Conservation (phyloP, 2,113 vertebrate species). For the Laticauda colubrina region DNA sequence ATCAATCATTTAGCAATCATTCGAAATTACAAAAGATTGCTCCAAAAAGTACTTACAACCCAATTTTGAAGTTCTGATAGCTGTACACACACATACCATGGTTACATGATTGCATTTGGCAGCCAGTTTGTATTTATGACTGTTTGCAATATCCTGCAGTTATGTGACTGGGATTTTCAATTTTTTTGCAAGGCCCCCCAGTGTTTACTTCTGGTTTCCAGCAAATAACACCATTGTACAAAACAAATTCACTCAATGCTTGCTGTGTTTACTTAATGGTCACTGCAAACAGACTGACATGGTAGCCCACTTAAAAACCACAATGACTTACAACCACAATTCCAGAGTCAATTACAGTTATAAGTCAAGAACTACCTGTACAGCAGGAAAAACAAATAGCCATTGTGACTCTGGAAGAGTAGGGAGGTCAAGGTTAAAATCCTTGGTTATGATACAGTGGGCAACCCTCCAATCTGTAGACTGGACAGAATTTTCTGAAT, state of each 20-base stretch:
- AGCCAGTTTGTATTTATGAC: background rate
- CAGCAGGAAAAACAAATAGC: background rate
- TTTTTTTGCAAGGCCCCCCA: background rate
- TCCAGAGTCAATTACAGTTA: background rate
- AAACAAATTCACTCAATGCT: background rate
- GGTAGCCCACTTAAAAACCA: background rate
- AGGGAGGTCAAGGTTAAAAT: background rate
- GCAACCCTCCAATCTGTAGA: background rate
- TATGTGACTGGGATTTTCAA: background rate
- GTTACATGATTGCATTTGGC: background rate
- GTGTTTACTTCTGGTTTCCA: background rate
- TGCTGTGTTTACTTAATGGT: background rate
- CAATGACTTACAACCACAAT: background rate
- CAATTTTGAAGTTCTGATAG: background rate
- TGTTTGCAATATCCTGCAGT: background rate
- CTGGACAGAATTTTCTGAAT: background rate
- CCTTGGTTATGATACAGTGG: background rate
- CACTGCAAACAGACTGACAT: background rate
- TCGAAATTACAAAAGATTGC: no score
- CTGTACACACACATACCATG: background rate
- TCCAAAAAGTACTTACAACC: background rate
- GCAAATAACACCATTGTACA: background rate
- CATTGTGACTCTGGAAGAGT: background rate
- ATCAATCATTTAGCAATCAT: no score
- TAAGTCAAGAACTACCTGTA: background rate